Conservation (phyloP, 2,888 invertebrate species). For the Leucoma salicis region DNA sequence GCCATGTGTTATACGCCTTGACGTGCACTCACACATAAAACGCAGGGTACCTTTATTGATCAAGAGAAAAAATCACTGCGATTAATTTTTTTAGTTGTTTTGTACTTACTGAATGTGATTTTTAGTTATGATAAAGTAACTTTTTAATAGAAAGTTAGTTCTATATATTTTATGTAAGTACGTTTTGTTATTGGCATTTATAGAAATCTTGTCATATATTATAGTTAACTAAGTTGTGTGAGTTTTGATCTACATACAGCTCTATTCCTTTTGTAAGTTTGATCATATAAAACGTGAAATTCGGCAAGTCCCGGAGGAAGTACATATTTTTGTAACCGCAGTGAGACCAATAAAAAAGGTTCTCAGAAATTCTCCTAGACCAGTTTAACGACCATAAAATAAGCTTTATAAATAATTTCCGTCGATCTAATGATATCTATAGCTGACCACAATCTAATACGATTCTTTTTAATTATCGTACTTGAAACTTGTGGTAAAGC, state of each 20-base stretch:
- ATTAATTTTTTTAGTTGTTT: conserved; percentile 31
- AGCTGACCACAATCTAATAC: conserved; percentile 2
- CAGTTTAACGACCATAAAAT: not conserved
- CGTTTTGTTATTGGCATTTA: too few relatives aligned
- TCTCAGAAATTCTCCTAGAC: not conserved
- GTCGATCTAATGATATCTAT: not conserved
- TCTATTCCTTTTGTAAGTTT: too few relatives aligned
- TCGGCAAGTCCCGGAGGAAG: too few relatives aligned
- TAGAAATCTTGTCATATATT: too few relatives aligned
- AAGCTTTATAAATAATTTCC: not conserved
- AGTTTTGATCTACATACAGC: conserved; percentile 21
- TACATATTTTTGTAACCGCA: not conserved
- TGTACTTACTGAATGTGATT: conserved; percentile 20
- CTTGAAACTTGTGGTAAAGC: not conserved
- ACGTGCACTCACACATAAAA: conserved; percentile 53
- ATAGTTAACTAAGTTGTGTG: conserved; percentile 10
- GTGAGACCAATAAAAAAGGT: not conserved
- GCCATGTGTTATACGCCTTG: conserved; percentile 63
- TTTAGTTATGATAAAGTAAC: conserved; percentile 21
- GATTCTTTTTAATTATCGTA: not conserved
- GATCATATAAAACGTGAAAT: too few relatives aligned
- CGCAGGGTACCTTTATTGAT: conserved; percentile 63
- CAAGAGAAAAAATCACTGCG: conserved; percentile 55
- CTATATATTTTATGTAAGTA: too few relatives aligned
- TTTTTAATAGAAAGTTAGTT: conserved; percentile 20